Conservation (phyloP, 2,113 vertebrate species). For the Pimephales promelas region DNA sequence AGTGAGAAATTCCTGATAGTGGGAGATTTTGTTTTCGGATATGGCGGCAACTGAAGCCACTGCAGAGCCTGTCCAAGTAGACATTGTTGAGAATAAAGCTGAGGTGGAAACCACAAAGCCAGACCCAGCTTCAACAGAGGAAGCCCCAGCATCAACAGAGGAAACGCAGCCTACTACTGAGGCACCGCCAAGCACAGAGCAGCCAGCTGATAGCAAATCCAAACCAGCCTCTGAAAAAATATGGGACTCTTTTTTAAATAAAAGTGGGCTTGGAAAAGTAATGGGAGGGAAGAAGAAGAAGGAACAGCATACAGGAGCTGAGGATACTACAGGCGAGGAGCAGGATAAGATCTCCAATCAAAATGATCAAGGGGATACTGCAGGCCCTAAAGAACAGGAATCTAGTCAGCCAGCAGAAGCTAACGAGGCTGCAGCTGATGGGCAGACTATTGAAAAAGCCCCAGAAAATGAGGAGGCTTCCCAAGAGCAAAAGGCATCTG, state of each 20-base stretch:
- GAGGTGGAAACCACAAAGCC: slow-evolving; percentile 53
- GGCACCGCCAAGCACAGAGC: slow-evolving; percentile 65
- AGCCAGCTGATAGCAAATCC: slow-evolving; percentile 70
- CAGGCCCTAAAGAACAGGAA: slow-evolving; percentile 56
- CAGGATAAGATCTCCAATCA: slow-evolving; percentile 61
- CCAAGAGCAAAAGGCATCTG: slow-evolving; percentile 68
- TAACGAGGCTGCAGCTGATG: slow-evolving; percentile 57
- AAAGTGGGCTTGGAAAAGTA: slow-evolving; percentile 79
- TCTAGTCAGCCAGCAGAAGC: slow-evolving; percentile 61
- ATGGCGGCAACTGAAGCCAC: slow-evolving; percentile 78
- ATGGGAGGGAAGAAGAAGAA: slow-evolving; percentile 79
- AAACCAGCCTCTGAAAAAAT: slow-evolving; percentile 68
- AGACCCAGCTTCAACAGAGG: slow-evolving; percentile 45
- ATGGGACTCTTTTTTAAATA: slow-evolving; percentile 79
- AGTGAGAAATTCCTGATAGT: slow-evolving; percentile 64
- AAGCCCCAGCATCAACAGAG: slow-evolving; percentile 49
- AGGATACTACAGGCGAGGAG: slow-evolving; percentile 62
- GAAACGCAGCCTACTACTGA: slow-evolving; percentile 52
- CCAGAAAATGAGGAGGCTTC: slow-evolving; percentile 69
- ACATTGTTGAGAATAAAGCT: slow-evolving; percentile 67
- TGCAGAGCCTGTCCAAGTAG: slow-evolving; percentile 71
- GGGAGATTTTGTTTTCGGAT: slow-evolving; percentile 54
- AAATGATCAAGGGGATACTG: slow-evolving; percentile 60
- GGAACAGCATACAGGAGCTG: slow-evolving; percentile 59
- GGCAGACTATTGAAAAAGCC: slow-evolving; percentile 64